Conservation (phyloP, 2,113 vertebrate species). For the Psilopogon haemacephalus region DNA sequence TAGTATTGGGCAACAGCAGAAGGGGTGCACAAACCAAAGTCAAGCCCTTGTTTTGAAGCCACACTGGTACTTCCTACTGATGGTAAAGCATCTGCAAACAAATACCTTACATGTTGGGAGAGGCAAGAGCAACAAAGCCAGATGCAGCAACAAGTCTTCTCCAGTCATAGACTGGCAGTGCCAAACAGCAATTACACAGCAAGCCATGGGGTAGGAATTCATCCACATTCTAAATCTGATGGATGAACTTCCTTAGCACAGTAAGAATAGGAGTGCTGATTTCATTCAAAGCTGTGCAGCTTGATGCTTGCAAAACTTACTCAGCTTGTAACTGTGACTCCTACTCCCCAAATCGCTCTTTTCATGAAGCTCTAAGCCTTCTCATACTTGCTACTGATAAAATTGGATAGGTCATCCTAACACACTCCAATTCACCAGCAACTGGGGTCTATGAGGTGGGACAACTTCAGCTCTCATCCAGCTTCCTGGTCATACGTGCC, state of each 20-base stretch:
- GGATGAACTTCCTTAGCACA: not conserved
- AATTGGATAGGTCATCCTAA: rapidly evolving
- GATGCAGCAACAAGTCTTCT: not conserved
- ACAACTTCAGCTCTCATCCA: not conserved
- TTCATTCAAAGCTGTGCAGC: not conserved
- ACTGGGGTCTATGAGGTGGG: rapidly evolving
- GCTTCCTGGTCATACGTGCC: not conserved
- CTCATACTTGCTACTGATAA: not conserved
- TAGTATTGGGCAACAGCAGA: rapidly evolving
- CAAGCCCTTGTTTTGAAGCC: not conserved
- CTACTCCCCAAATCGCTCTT: not conserved
- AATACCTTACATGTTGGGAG: not conserved
- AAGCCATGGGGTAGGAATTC: not conserved
- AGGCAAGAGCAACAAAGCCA: not conserved
- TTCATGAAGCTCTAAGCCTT: not conserved
- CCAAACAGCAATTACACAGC: not conserved
- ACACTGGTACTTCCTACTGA: not conserved
- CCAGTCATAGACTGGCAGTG: not conserved
- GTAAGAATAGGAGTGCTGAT: not conserved
- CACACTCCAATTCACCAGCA: not conserved
- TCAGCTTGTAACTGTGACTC: not conserved
- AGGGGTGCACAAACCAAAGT: rapidly evolving
- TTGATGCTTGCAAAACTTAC: rapidly evolving
- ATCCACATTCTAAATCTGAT: not conserved
- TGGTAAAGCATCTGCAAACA: not conserved